Evolutionary conservation across 2,888 invertebrate genomes (phyloP).

Genomic region (Eupithecia insigniata): DNA sequence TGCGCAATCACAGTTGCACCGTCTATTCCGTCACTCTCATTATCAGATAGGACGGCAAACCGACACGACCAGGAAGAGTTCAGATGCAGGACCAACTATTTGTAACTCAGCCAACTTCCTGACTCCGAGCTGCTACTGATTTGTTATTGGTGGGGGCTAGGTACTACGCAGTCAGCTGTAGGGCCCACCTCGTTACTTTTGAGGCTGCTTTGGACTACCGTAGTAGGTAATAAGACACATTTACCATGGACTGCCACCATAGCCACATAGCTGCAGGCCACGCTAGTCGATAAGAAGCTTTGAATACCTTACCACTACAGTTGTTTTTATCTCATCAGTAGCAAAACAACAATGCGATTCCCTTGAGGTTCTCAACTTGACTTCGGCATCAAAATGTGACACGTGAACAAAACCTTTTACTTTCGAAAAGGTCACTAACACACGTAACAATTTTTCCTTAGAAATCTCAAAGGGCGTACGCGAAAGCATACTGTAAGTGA

Average conservation of each 20-base stretch:
- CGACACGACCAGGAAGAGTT: too few species aligned
- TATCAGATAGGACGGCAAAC: too few species aligned
- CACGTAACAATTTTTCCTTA: constrained; percentile 45
- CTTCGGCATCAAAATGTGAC: constrained; percentile 41
- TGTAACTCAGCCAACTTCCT: too few species aligned
- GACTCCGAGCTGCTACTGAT: too few species aligned
- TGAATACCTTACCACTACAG: neutral
- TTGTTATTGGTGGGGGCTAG: too few species aligned
- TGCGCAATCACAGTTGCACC: too few species aligned
- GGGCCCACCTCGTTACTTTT: too few species aligned
- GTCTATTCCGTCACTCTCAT: too few species aligned
- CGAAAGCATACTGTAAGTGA: constrained; percentile 22
- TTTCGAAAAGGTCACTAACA: constrained; percentile 41
- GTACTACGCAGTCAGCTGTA: too few species aligned
- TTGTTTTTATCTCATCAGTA: neutral
- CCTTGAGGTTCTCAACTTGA: constrained; percentile 36
- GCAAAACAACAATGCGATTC: constrained; percentile 23
- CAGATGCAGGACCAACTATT: too few species aligned
- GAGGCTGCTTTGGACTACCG: neutral
- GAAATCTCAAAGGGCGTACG: constrained; percentile 43
- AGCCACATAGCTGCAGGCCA: neutral
- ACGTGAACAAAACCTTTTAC: constrained; percentile 33
- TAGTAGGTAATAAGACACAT: neutral
- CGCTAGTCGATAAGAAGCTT: neutral
- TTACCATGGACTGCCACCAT: neutral